Evolutionary conservation across 35 echinoderm and acorn worm genomes (phyloP), one percentile per base, ranked within the genome.

Genomic region (Acanthaster planci): DNA sequence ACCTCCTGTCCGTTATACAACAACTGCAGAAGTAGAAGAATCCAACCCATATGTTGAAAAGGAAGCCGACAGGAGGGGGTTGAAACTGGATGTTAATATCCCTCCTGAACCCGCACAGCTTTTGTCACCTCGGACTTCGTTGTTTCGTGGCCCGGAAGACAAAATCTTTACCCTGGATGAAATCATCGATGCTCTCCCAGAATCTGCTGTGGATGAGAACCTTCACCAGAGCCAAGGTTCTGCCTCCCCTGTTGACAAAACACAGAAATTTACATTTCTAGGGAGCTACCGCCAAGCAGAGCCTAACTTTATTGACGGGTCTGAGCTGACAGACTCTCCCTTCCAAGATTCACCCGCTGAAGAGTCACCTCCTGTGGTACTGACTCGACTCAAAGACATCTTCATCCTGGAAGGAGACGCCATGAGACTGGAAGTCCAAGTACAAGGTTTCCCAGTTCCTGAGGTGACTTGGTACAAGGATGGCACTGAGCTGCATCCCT

Each of bases 401-500:
- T 59, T 83, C 35, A 23, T 83, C 23, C 81, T 83, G 7, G 32
- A 83, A 16, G 81, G 81, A 12, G 81, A 83, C 37, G 81, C 81
- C 26, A n/a, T 83, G 30, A 57, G 53, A 57, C 38, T 83, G 22
- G 81, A 83, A 58, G 81, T 59, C 10, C 8, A 35, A 36, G 22
- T 57, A 58, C 14, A 18, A 58, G 96, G 96, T 1, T 60, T 36
- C 19, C 96, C 96, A 2, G 79, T 67, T 37, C 96, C 96, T 35
- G 89, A 93, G 17, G 85, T 94, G 19, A 86, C 79, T 34, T 99
- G 96, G 96, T 87, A 90, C 19, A 89, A 85, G 39, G 92, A 91
- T 37, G 85, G 78, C 2, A 94, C 90, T 37, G 37, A 79, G 8
- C 72, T 99, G 15, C 10, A 72, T 15, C 35, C 72, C 10, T 77